Base-by-base conservation (phyloP, 2,797 vertebrate genomes). In the Spinibarbus caldwelli region DNA sequence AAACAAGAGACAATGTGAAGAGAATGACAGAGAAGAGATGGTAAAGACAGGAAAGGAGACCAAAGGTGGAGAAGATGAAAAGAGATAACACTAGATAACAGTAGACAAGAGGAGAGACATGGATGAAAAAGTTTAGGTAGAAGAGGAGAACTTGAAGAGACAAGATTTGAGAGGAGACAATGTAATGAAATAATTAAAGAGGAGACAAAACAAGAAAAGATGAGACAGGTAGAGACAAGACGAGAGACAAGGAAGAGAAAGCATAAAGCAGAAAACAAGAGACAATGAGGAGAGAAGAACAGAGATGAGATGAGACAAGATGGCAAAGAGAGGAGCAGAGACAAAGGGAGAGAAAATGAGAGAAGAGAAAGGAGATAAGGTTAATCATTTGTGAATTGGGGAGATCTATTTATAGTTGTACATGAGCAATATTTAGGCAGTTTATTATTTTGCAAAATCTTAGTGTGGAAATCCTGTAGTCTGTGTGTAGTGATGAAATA, bases 31-130 rank as follows among this genome's bases (percentile, higher is more conserved):
- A 57, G 36, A 78, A 11, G 8, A 41, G 15, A 38, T 41, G 7
- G 7, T 41, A 14, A 78, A 43, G 11, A 41, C 0, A 36, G 5
- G 5, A 49, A 59, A 59, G 12, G 84, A 86, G 84, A 91, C 90
- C 49, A 90, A 90, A 26, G 57, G n/a, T 5, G 11, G 91, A 92
- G 90, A 91, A 89, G 90, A 81, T 91, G 85, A 92, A 5, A 84
- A 67, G n/a, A 43, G 23, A n/a, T 14, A 38, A 23, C 1, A 75
- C 14, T 9, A 75, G 17, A 34, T 34, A 17, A 89, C 87, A 90
- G 89, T 82, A 87, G 86, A 92, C 90, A 90, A 90, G 90, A 92
- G 91, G 90, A 89, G 89, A 80, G 90, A 90, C 89, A 93, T 90
- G 77, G 87, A 91, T 85, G 77, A 19, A 80, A 59, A 90, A 90